Percentiles rank a stretch among this genome's conserved stretches.
Evolutionary conservation across 2,797 vertebrate genomes (phyloP).

Genomic region (Steatocranus sp.): DNA sequence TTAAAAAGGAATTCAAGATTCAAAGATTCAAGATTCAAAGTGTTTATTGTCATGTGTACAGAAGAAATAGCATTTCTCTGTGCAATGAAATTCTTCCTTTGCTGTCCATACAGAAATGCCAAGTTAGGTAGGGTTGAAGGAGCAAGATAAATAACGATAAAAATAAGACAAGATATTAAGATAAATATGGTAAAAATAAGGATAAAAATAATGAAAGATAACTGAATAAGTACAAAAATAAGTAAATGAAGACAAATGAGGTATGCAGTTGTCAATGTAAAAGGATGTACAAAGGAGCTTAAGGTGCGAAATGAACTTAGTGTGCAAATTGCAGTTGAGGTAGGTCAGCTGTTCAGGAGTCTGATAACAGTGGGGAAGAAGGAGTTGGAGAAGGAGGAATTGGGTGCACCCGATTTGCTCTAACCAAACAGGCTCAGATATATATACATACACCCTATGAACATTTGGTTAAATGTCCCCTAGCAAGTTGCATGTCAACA

Average conservation of each 20-base stretch:
- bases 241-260: background rate
- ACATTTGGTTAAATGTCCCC: background rate
- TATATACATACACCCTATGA: background rate
- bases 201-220: rapidly evolving
- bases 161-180: background rate
- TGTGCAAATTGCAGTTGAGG: background rate
- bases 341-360: background rate
- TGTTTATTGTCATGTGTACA: background rate
- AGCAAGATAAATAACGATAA: background rate
- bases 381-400: background rate
- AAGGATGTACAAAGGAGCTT: background rate
- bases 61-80: background rate
- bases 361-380: background rate
- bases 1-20: background rate
- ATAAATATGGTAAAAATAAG: background rate
- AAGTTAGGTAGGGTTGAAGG: background rate
- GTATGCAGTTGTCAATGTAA: background rate
- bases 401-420: rapidly evolving
- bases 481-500: background rate
- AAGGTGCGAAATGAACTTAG: background rate
- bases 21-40: background rate
- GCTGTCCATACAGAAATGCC: background rate
- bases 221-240: rapidly evolving
- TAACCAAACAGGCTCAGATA: background rate
- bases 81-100: background rate